These are phyloP conservation scores for Chironomus tepperi DNA, from an alignment of 1,140 invertebrate species.

Conservation along the genomic window DNA sequence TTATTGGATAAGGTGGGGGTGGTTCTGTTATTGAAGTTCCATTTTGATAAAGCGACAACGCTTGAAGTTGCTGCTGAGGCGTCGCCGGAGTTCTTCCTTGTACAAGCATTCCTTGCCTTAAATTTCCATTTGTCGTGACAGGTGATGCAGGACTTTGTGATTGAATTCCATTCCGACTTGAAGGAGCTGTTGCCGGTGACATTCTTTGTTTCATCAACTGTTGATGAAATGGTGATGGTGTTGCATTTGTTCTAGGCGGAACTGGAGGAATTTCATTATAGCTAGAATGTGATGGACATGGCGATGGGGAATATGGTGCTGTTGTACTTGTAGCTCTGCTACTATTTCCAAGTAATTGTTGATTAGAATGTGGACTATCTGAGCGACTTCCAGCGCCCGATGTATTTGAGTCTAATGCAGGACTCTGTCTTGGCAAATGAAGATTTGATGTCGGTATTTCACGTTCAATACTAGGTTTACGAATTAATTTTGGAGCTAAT, in stretches of 20 bases:
- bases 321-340: conserved; percentile 40
- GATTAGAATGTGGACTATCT: conserved; percentile 68
- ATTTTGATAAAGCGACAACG: conserved; percentile 67
- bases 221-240: conserved; percentile 57
- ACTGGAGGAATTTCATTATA: conserved; percentile 59
- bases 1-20: conserved; percentile 61
- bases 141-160: conserved; percentile 59
- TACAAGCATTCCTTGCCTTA: conserved; percentile 64
- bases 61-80: conserved; percentile 74
- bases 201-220: conserved; percentile 71
- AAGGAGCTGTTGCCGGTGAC: conserved; percentile 52
- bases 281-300: conserved; percentile 42
- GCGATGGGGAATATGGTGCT: conserved; percentile 54
- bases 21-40: conserved; percentile 51
- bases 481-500: conserved; percentile 64
- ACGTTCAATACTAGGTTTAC: conserved; percentile 78
- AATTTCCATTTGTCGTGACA: conserved; percentile 46
- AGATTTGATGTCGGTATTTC: conserved; percentile 49
- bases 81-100: conserved; percentile 49
- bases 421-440: conserved; percentile 60
- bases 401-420: conserved; percentile 57
- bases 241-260: conserved; percentile 62
- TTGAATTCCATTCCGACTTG: conserved; percentile 39
- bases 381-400: conserved; percentile 79
- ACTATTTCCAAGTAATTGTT: conserved; percentile 38